Evolutionary conservation across 2,113 vertebrate species (phyloP).

Genomic region (Ancistrus triradiatus): DNA sequence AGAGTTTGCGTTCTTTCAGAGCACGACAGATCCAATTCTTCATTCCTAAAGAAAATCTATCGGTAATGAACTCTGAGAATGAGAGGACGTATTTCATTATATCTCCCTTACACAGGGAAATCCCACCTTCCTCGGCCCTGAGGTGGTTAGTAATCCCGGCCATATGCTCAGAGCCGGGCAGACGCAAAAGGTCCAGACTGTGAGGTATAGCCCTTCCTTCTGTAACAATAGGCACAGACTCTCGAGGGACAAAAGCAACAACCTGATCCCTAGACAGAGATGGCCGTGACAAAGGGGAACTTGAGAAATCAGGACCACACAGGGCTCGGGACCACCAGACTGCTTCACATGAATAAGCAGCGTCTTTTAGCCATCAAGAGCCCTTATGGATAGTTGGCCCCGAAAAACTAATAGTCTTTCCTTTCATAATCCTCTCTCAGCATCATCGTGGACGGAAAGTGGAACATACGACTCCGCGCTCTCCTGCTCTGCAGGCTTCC

Average conservation of each 20-base stretch:
- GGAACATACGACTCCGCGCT: too few species aligned
- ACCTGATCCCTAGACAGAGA: constrained; percentile 45
- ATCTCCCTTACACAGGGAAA: constrained; percentile 23
- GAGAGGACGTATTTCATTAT: constrained; percentile 22
- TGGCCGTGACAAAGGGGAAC: constrained; percentile 36
- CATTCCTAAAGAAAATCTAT: constrained; percentile 3
- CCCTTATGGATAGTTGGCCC: constrained; percentile 4
- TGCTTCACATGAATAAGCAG: constrained; percentile 24
- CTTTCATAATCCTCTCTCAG: too few species aligned
- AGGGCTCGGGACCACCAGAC: constrained; percentile 40
- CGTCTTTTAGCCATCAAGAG: constrained; percentile 15
- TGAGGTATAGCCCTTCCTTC: constrained; percentile 39
- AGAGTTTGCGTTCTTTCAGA: constrained; percentile 1
- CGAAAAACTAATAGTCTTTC: constrained; percentile 8
- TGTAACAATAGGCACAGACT: constrained; percentile 42
- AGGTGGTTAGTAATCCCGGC: constrained; percentile 46
- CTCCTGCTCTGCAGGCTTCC: too few species aligned
- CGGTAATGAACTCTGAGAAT: constrained; percentile 14
- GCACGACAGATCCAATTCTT: constrained; percentile 16
- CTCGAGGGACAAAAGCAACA: constrained; percentile 46
- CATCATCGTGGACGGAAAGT: too few species aligned
- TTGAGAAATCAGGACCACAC: constrained; percentile 47
- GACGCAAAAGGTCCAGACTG: constrained; percentile 43
- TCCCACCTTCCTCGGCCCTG: constrained; percentile 20
- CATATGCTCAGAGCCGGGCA: constrained; percentile 41